Percentiles rank a stretch among this genome's conserved stretches.
These are phyloP conservation scores for Parascotia fuliginaria DNA, from an alignment of 2,888 invertebrate species.

Conservation along the genomic window DNA sequence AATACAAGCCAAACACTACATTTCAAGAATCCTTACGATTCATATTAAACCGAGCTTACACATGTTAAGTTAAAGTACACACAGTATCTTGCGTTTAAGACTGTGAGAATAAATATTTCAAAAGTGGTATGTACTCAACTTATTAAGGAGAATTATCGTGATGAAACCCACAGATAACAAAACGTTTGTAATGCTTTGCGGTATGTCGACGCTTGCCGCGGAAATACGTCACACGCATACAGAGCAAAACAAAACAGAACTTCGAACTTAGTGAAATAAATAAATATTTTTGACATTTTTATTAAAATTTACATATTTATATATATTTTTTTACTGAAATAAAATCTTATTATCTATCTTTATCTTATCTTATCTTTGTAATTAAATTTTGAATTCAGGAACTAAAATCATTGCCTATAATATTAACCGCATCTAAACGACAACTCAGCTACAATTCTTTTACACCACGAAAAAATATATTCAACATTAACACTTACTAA, in stretches of 20 bases:
- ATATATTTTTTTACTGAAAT: no score
- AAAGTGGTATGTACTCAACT: constrained; percentile 3
- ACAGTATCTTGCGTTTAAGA: not conserved
- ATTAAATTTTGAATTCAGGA: no score
- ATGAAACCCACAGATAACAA: constrained; percentile 11
- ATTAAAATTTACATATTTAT: no score
- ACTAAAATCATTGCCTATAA: no score
- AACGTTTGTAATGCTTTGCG: constrained; percentile 1
- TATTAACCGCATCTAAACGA: no score
- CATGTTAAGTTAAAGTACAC: constrained; percentile 2
- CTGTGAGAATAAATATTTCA: not conserved
- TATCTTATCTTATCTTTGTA: no score
- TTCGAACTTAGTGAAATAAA: not conserved
- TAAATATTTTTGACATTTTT: no score
- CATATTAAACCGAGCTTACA: not conserved
- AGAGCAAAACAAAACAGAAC: not conserved
- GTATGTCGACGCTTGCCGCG: not conserved
- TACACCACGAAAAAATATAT: no score
- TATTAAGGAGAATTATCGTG: constrained; percentile 7
- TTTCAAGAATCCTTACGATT: not conserved
- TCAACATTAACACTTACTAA: no score
- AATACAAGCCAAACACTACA: no score
- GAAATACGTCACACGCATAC: not conserved
- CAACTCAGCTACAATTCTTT: no score
- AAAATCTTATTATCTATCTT: no score